A percentile compares a stretch with the other conserved stretches of the same genome.
Conservation (phyloP, 1,140 invertebrate genomes). For the Meloidogyne hapla region DNA sequence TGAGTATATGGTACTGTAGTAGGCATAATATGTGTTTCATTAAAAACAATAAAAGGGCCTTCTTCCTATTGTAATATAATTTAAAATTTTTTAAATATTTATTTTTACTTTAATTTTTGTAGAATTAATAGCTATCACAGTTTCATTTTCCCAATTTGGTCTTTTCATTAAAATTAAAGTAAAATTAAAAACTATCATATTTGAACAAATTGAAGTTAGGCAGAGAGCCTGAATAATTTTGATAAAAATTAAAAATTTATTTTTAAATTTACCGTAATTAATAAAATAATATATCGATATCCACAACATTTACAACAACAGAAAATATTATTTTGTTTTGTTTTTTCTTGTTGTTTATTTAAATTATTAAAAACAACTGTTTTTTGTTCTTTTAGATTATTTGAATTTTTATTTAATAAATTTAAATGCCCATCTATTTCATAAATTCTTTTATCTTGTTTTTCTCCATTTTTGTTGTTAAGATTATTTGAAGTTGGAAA, state of each 20-base stretch:
- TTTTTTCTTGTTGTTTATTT: neutral
- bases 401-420: neutral
- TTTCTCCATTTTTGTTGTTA: no score
- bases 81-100: slow-evolving; percentile 1
- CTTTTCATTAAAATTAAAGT: slow-evolving; percentile 38
- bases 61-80: neutral
- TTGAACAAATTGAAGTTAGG: slow-evolving; percentile 45
- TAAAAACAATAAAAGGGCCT: slow-evolving; percentile 31
- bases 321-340: neutral
- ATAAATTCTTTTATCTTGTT: neutral
- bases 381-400: neutral
- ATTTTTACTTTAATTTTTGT: neutral
- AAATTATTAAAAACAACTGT: neutral
- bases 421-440: neutral
- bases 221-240: slow-evolving; percentile 13
- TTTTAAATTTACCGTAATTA: neutral
- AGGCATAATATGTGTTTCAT: slow-evolving; percentile 16
- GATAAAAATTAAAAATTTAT: neutral
- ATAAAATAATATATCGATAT: neutral
- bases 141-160: slow-evolving; percentile 18
- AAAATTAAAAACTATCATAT: slow-evolving; percentile 47
- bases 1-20: neutral
- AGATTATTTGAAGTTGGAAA: no score
- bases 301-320: neutral
- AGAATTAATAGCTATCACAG: neutral